Conservation (phyloP, 2,888 invertebrate genomes). For the Sinelater perroti region DNA sequence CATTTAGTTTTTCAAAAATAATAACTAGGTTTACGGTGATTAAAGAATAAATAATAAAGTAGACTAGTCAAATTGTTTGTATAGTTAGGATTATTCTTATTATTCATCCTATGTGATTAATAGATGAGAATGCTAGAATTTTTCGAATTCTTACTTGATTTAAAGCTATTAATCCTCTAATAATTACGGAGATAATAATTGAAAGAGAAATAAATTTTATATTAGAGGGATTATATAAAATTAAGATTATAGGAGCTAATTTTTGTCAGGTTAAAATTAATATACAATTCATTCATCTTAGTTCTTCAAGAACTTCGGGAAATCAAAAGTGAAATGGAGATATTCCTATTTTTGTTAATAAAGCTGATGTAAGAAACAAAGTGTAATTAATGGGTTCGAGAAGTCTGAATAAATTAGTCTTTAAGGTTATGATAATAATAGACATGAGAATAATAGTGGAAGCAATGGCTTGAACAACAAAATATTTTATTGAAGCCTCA, state of each 20-base stretch:
- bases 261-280: slow-evolving; percentile 72
- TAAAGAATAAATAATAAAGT: slow-evolving; percentile 45
- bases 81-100: slow-evolving; percentile 43
- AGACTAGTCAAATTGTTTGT: slow-evolving; percentile 44
- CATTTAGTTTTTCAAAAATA: slow-evolving; percentile 62
- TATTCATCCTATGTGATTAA: slow-evolving; percentile 69
- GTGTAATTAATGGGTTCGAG: too few relatives aligned
- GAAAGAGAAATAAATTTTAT: slow-evolving; percentile 56
- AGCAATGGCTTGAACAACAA: slow-evolving; percentile 67
- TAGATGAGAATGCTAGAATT: slow-evolving; percentile 70
- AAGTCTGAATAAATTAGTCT: too few relatives aligned
- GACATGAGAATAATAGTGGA: slow-evolving; percentile 65
- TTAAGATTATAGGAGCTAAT: slow-evolving; percentile 68
- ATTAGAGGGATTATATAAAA: slow-evolving; percentile 61
- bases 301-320: slow-evolving; percentile 67
- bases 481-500: slow-evolving; percentile 70
- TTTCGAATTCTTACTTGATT: slow-evolving; percentile 60
- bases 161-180: slow-evolving; percentile 65
- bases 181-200: slow-evolving; percentile 61
- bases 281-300: slow-evolving; percentile 66
- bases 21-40: slow-evolving; percentile 61
- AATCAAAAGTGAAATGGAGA: slow-evolving; percentile 70
- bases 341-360: slow-evolving; percentile 67
- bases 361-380: too few relatives aligned
- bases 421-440: slow-evolving; percentile 58